Base-by-base conservation (phyloP, 2,113 vertebrate species). In the Calonectris borealis region DNA sequence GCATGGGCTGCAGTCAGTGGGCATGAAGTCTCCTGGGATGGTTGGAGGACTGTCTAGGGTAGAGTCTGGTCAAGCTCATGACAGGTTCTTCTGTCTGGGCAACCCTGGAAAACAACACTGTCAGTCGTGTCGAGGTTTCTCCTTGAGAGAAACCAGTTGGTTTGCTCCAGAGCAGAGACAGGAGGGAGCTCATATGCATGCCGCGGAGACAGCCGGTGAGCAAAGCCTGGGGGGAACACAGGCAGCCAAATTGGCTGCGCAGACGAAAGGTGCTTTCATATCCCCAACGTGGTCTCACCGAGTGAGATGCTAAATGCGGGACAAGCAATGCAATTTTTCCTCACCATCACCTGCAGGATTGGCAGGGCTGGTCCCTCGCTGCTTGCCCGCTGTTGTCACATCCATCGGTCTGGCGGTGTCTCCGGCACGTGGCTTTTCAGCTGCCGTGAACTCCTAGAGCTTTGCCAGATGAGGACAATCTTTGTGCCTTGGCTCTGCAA, bases 151-250 rank as follows among this genome's bases (percentile, higher is more conserved):
- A 97, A 96, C 94, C 96, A 94, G 96, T 94, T 90, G 90, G 96
- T 94, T 97, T 91, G 93, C 94, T 96, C 58, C 4, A 13, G 51
- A 91, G 80, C 29, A 51, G 92, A 97, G 94, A 91, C 93, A 94
- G 94, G 73, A 96, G 91, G 44, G 84, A 95, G 73, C 94, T 96
- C 93, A 96, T 96, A 96, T 97, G 94, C 96, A 97, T 97, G 94
- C 93, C 2, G 5, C 0, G 3, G 90, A 97, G 96, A 96, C 96
- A 96, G 93, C 61, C 6, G 2, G 48, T 71, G 82, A 95, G 94
- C 82, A 95, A 87, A 85, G 96, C 96, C 96, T 2, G 73, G 40
- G 82, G 88, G 75, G 27, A 95, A 61, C 44, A 34, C 40, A 91
- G 87, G 90, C 93, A 91, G 96, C 92, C 96, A 96, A 86, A 57